Percentiles rank a stretch among this genome's conserved stretches.
Conservation (phyloP, 2,113 vertebrate species). For the Myrmecophaga tridactyla region DNA sequence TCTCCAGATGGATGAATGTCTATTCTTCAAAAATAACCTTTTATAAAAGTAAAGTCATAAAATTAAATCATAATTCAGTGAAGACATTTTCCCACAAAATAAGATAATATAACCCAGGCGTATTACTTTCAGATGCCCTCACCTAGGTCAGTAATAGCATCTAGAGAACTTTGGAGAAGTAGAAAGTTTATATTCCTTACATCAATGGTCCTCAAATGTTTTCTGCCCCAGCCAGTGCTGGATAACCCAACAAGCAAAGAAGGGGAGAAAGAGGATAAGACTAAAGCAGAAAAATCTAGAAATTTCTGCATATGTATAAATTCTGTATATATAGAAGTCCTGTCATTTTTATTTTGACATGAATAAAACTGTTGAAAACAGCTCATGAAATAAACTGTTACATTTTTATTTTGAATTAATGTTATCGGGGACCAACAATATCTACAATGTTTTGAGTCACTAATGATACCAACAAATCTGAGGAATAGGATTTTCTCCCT, state of each 20-base stretch:
- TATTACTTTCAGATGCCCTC: constrained; percentile 73
- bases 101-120: constrained; percentile 75
- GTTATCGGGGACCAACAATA: neutral
- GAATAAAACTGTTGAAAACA: too few relatives aligned
- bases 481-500: neutral
- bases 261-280: neutral
- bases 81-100: constrained; percentile 79
- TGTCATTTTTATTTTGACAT: too few relatives aligned
- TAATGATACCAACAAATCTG: neutral
- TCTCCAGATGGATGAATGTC: constrained; percentile 77
- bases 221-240: neutral
- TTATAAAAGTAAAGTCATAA: constrained; percentile 77
- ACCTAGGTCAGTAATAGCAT: constrained; percentile 72
- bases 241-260: neutral
- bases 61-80: constrained; percentile 78
- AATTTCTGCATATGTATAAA: neutral
- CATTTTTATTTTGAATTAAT: neutral
- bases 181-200: constrained; percentile 58
- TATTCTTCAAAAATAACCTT: constrained; percentile 80
- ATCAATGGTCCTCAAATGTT: constrained; percentile 57
- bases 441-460: neutral
- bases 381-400: neutral
- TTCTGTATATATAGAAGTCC: neutral
- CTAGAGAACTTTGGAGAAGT: constrained; percentile 62
- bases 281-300: neutral